These are phyloP conservation scores for Xerus inauris DNA, from an alignment of 2,113 vertebrate species.

Conservation along the genomic window DNA sequence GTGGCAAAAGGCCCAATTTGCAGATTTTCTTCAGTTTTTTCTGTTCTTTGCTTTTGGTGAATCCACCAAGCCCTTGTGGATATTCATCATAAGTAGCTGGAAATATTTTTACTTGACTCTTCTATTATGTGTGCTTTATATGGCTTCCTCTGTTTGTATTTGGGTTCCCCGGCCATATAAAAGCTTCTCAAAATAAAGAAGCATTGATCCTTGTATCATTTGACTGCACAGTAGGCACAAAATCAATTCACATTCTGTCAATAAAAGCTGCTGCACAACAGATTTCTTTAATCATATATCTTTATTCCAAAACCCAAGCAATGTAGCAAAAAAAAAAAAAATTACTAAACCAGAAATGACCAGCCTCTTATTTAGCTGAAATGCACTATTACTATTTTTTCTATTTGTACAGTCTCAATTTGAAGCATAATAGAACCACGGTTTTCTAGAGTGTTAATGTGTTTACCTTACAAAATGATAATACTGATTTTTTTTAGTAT, in stretches of 20 bases:
- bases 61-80: neutral
- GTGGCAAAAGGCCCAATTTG: neutral
- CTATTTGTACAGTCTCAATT: neutral
- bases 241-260: constrained; percentile 56
- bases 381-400: neutral
- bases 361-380: neutral
- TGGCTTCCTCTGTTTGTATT: neutral
- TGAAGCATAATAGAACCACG: neutral
- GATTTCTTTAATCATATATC: constrained; percentile 21
- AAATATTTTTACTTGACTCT: neutral
- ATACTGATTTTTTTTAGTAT: neutral
- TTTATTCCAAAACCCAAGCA: constrained; percentile 54
- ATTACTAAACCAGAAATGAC: neutral
- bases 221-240: neutral
- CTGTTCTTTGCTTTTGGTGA: neutral
- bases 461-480: neutral
- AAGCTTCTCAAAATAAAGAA: constrained; percentile 51
- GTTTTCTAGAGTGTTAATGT: neutral
- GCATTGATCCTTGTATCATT: neutral
- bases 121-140: neutral
- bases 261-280: neutral
- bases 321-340: constrained; percentile 5
- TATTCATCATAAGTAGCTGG: neutral
- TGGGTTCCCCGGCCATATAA: neutral
- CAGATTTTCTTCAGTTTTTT: neutral